Percentiles rank a stretch among this genome's conserved stretches.
Evolutionary conservation across 2,797 vertebrate species (phyloP).

Genomic region (Danio jaintianensis): DNA sequence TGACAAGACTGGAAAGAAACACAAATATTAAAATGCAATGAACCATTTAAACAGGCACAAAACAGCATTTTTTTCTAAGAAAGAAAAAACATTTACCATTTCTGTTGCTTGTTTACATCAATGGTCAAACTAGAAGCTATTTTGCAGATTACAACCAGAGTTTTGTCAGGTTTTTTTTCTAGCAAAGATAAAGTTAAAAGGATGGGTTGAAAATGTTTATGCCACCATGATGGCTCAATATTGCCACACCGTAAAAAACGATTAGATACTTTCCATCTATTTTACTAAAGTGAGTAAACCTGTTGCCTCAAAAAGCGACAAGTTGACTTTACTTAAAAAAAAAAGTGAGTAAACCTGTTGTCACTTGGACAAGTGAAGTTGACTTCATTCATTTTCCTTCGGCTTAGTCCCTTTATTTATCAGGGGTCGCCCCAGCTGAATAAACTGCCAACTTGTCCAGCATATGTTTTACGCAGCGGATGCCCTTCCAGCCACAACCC

Average conservation of each 20-base stretch:
- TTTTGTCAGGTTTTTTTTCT: not conserved
- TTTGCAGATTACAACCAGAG: not conserved
- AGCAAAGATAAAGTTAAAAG: not conserved
- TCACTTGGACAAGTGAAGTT: too few species aligned
- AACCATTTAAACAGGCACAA: not conserved
- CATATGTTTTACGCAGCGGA: too few species aligned
- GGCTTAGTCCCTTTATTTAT: too few species aligned
- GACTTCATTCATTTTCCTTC: too few species aligned
- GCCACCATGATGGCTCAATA: not conserved
- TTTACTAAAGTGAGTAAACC: too few species aligned
- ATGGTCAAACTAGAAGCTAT: not conserved
- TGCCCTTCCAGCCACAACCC: too few species aligned
- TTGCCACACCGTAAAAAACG: not conserved
- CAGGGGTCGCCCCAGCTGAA: too few species aligned
- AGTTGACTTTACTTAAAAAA: too few species aligned
- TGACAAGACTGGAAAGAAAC: slow-evolving; percentile 2
- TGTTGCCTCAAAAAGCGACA: too few species aligned
- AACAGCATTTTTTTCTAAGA: not conserved
- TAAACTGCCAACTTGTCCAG: too few species aligned
- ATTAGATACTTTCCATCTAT: not conserved
- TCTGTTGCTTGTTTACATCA: not conserved
- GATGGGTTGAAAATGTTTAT: not conserved
- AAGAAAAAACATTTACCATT: not conserved
- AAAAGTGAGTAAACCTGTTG: too few species aligned
- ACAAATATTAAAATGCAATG: not conserved